Conservation (phyloP, 2,797 vertebrate genomes). For the Lagodon rhomboides region DNA sequence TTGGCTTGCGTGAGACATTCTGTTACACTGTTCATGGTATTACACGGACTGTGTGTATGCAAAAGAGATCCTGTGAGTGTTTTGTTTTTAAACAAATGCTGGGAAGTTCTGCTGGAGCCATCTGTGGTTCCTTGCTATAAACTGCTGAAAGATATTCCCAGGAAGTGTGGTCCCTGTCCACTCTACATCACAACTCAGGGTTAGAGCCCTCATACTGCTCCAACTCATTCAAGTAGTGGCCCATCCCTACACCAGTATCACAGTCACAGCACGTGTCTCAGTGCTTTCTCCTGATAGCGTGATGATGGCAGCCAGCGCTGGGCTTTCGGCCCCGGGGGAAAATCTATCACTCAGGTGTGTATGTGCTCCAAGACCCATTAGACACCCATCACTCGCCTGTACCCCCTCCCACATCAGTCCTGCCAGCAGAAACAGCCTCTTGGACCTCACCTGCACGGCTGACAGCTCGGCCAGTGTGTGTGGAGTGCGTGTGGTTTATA, state of each 20-base stretch:
- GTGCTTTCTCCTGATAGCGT: conserved; percentile 18
- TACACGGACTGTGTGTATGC: not conserved
- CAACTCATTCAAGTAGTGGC: conserved; percentile 7
- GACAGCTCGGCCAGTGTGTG: conserved; percentile 59
- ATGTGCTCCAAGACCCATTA: conserved; percentile 67
- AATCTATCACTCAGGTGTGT: conserved; percentile 68
- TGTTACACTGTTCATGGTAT: not conserved
- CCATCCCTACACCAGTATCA: conserved; percentile 27
- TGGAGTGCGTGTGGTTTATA: not conserved
- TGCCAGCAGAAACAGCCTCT: conserved; percentile 40
- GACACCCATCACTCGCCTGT: conserved; percentile 65
- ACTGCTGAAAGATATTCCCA: conserved; percentile 9
- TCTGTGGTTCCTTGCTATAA: conserved; percentile 10
- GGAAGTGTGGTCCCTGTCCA: conserved; percentile 15
- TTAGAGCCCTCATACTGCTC: not conserved
- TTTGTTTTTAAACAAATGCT: not conserved
- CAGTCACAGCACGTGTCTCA: conserved; percentile 47
- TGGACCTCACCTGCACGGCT: conserved; percentile 75
- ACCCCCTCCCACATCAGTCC: conserved; percentile 9
- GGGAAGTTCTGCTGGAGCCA: conserved; percentile 15
- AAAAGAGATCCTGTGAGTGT: not conserved
- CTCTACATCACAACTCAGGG: not conserved
- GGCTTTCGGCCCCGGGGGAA: conserved; percentile 37
- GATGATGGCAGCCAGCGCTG: conserved; percentile 45
- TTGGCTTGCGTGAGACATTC: not conserved